Base-by-base conservation (phyloP, 2,888 invertebrate genomes). In the Papilio gigon region DNA sequence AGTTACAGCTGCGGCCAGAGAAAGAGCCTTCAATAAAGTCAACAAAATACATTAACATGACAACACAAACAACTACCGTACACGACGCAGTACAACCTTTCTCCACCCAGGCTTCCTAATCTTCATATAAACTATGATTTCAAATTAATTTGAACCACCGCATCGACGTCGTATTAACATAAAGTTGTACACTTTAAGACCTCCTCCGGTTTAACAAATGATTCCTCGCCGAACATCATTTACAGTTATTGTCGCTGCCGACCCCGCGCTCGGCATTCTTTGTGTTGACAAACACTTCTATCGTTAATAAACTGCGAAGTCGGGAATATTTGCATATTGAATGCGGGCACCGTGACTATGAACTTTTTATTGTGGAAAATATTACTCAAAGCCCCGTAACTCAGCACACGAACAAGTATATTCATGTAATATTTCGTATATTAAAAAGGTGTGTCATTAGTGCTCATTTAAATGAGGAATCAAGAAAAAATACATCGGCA, bases 231-330 rank as follows among this genome's bases (percentile, higher is more conserved):
- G 47, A 50, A 68, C 60, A 50, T 64, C 59, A 59, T 64, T 64
- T 59, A 22, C 50, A 68, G 33, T 65, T 68, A 68, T 59, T 59
- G 47, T 64, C 50, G 37, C 60, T 53, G 64, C 40, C 64, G 30
- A 47, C 50, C 56, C 20, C 47, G 27, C 35, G 47, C 22, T 42
- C 40, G 35, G 33, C 60, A 65, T 44, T 68, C 70, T 70, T 71
- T 70, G 72, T 27, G 65, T 60, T 68, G 50, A 68, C 70, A 64
- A 74, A 68, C 70, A 71, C 62, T 71, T 68, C 73, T 73, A 74
- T 76, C 71, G 72, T 71, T 72, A 73, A 72, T 75, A 75, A 76
- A 77, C 75, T 75, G 68, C 33, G 68, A 42, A 73, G 70, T 71
- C 60, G 47, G 17, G 68, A 65, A 40, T 70, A 75, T 76, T 77